Evolutionary conservation across 2,113 vertebrate species (phyloP).

Genomic region (Circaetus cinerascens): DNA sequence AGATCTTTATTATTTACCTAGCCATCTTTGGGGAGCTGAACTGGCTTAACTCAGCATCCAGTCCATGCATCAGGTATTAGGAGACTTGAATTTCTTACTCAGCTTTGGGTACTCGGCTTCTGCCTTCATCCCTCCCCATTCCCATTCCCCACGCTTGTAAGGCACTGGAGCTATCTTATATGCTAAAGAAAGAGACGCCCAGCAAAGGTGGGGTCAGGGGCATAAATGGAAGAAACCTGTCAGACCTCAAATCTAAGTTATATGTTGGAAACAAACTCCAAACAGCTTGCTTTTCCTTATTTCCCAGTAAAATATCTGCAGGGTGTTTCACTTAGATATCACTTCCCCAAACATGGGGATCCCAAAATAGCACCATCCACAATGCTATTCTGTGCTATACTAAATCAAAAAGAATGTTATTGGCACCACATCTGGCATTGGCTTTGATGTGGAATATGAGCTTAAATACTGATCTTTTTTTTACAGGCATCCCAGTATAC

Average conservation of each 20-base stretch:
- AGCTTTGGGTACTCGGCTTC: background rate
- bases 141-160: background rate
- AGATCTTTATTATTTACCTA: background rate
- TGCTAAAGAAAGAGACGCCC: background rate
- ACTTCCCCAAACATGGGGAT: background rate
- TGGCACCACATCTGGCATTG: conserved; percentile 41
- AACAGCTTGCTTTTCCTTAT: background rate
- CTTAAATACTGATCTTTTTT: background rate
- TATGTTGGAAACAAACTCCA: background rate
- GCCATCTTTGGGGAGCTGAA: background rate
- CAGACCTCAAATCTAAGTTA: background rate
- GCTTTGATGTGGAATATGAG: conserved; percentile 15
- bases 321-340: background rate
- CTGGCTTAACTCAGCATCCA: background rate
- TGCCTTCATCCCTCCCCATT: background rate
- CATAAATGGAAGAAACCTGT: background rate
- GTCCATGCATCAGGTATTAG: background rate
- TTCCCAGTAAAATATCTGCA: conserved; percentile 2
- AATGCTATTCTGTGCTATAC: background rate
- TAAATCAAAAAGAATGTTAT: background rate
- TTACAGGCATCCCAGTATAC: background rate
- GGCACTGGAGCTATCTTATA: background rate
- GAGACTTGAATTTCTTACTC: background rate
- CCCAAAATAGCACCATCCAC: conserved; percentile 4
- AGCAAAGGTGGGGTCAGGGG: background rate